Percentiles rank a stretch among this genome's conserved stretches.
phyloP scores from a whole-genome alignment of 2,888 invertebrate species.

The Standfussiana lucernea region DNA sequence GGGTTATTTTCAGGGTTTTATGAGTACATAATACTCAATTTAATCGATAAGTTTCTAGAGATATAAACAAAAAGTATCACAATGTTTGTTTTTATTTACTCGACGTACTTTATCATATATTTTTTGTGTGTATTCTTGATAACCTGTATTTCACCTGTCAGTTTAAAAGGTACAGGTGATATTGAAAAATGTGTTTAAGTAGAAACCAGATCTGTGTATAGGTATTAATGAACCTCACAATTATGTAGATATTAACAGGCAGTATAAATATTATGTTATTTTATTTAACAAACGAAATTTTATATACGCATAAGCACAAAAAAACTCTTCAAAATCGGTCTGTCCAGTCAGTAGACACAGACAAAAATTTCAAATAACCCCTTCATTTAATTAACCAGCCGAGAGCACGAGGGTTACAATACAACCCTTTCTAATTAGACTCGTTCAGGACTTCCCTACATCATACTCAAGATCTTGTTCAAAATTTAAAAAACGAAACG shows the following conservation, averaged over 20 bases:
- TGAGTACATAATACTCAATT: neutral
- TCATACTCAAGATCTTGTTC: too few species aligned
- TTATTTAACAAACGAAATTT: neutral
- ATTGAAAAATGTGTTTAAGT: neutral
- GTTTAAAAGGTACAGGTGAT: conserved; percentile 19
- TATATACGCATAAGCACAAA: conserved; percentile 5
- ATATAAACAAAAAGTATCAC: conserved; percentile 5
- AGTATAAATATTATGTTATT: neutral
- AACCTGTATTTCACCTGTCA: conserved; percentile 33
- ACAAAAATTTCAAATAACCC: neutral
- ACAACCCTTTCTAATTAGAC: conserved; percentile 10
- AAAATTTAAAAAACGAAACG: neutral
- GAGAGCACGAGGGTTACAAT: neutral
- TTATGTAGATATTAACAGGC: neutral
- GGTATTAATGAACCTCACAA: neutral
- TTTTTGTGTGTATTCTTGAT: conserved; percentile 27
- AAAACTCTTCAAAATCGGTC: conserved; percentile 15
- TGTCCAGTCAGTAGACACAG: neutral
- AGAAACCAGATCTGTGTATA: neutral
- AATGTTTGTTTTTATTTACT: conserved; percentile 27
- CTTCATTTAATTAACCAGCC: neutral
- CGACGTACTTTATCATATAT: neutral
- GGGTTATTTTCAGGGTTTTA: neutral
- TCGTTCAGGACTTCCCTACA: neutral
- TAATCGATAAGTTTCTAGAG: neutral